Base-by-base conservation (phyloP, 2,113 vertebrate genomes). In the Tauraco erythrolophus region DNA sequence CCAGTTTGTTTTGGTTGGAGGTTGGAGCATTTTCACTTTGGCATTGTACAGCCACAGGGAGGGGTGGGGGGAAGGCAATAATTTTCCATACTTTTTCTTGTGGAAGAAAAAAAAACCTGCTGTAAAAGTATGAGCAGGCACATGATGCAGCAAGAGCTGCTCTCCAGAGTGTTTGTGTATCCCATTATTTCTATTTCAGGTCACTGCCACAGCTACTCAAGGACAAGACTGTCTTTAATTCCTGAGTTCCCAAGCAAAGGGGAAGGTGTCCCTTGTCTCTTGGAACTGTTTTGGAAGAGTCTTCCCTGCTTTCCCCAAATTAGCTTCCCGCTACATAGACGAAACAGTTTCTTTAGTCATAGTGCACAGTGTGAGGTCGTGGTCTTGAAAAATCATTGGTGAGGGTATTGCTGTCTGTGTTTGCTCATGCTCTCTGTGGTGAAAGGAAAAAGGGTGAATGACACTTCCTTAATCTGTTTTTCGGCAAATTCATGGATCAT, bases 181-280 rank as follows among this genome's bases (percentile, higher is more conserved):
- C 89, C 94, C 57, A 19, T 89, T 89, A 93, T 65, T 95, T 91
- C 92, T 95, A 85, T 95, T 97, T 94, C 89, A 95, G 90, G 96
- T 95, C 95, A 85, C 82, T 84, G 90, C 51, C 93, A 94, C 84
- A 92, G 82, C 95, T 90, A 37, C 74, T 93, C 94, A 96, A 97
- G 95, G 96, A 94, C 95, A 85, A 82, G 5, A 15, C 66, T 0
- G 2, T 35, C 80, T 48, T 69, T 56, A 88, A 92, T 90, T 93
- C 77, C 82, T 0, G 2, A 68, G 25, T 43, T 92, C 70, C 78
- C 78, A 46, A 69, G 66, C 75, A 61, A 56, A 76, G 61, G 33
- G 58, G 61, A 3, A 75, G 74, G 69, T 60, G 23, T 35, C 31
- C 16, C 2, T 69, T 68, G 22, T 8, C 39, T 69, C 30, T 45